Conservation (phyloP, 2,888 invertebrate species). For the Geophilus truncorum region DNA sequence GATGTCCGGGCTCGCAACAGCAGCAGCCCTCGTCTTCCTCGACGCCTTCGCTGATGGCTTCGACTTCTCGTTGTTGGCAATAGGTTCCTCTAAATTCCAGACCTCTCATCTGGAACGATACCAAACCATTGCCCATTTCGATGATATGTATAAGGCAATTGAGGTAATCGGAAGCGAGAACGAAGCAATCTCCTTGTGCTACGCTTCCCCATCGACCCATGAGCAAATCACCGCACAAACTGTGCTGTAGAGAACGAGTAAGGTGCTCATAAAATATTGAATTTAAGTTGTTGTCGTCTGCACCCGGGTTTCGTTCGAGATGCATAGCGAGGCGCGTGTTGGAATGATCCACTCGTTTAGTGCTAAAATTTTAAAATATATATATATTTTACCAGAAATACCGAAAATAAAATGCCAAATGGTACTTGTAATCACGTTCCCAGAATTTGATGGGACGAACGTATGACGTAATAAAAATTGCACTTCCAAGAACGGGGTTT, state of each 20-base stretch:
- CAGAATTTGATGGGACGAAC: constrained; percentile 99
- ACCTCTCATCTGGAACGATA: constrained; percentile 95
- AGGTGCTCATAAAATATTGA: constrained; percentile 99
- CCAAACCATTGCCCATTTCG: constrained; percentile 94
- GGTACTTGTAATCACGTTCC: constrained; percentile 90
- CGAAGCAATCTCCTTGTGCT: constrained; percentile 95
- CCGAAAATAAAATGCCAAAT: neutral
- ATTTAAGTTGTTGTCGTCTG: constrained; percentile 96
- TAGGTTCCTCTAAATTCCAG: constrained; percentile 98
- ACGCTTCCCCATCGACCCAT: constrained; percentile 93
- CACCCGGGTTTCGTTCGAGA: constrained; percentile 81
- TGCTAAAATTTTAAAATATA: too few species aligned
- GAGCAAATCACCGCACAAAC: constrained; percentile 85
- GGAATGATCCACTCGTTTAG: constrained; percentile 92
- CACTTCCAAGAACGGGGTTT: constrained; percentile 94
- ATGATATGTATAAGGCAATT: constrained; percentile 97
- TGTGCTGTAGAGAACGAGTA: constrained; percentile 91
- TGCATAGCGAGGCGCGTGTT: constrained; percentile 93
- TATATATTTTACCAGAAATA: too few species aligned
- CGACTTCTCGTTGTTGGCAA: constrained; percentile 97
- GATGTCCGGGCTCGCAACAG: constrained; percentile 83
- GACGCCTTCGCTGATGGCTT: constrained; percentile 96
- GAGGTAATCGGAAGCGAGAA: constrained; percentile 94
- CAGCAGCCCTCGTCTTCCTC: constrained; percentile 92
- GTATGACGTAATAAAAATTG: constrained; percentile 97